Evolutionary conservation across 2,113 vertebrate genomes (phyloP), one percentile per base, ranked within the genome.

Genomic region (Perca schrenkii): DNA sequence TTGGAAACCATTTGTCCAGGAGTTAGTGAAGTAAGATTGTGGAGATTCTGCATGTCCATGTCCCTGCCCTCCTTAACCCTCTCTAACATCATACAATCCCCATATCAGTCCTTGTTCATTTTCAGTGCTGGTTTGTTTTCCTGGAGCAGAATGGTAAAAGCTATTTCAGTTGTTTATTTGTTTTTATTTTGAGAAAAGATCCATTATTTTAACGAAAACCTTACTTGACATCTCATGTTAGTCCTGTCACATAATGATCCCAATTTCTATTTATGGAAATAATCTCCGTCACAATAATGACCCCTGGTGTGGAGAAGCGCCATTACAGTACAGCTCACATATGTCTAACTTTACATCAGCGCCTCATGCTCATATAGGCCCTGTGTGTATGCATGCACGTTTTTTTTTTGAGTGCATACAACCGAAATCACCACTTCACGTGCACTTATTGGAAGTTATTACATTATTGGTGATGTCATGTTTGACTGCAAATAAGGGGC

Each of bases 251-350:
- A 61, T 13, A 8, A 34, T 46, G 52, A 21, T 19, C 47, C 54
- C 4, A 4, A 3, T 40, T 12, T 16, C 15, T 58, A 21, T 47
- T 8, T 43, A 40, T 19, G 43, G 66, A 65, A 28, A 28, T 36
- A 47, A 10, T 69, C 19, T 53, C 46, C 66, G 4, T 19, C 36
- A 2, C 54, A 72, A 31, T 2, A 78, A 74, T 14, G 81, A 43
- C 81, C 72, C 53, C 90, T 89, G 43, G 77, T 81, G 90, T 43
- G 7, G 4, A 13, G 4, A 34, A 53, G 10, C 46, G 15, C 0
- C 1, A 63, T 19, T 79, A 52, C 88, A 81, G 2, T 6, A 19
- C 36, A 62, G 14, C 3, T 6, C 1, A 34, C 43, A 52, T 34
- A 52, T 34, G 21, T 0, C 0, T 25, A 78, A 83, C 64, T 74